Conservation (phyloP, 2,888 invertebrate genomes). For the Sphaeridia pumilis region DNA sequence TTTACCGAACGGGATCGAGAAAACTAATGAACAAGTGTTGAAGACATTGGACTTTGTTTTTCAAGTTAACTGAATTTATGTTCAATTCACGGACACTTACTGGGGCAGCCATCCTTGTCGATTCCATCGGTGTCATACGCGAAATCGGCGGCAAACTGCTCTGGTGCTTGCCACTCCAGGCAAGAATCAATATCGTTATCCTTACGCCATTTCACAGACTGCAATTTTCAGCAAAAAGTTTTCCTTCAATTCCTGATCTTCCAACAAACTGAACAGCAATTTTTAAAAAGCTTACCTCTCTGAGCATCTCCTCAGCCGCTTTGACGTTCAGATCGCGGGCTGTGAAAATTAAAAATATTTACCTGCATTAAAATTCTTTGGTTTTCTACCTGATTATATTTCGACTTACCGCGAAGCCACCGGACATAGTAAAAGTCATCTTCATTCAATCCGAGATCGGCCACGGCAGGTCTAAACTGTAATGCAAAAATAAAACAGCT, state of each 20-base stretch:
- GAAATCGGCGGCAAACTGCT: constrained; percentile 7
- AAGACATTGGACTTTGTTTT: background rate
- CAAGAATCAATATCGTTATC: constrained; percentile 8
- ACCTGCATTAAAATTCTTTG: background rate
- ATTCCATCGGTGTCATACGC: constrained; percentile 8
- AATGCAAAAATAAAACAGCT: background rate
- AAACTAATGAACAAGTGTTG: background rate
- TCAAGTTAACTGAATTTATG: too few relatives aligned
- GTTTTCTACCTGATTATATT: background rate
- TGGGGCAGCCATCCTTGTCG: constrained; percentile 11
- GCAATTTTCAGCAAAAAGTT: too few relatives aligned
- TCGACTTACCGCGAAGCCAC: constrained; percentile 22
- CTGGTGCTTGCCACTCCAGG: constrained; percentile 17
- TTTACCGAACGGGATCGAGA: constrained; percentile 17
- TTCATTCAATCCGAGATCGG: constrained; percentile 18
- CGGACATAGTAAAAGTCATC: constrained; percentile 21
- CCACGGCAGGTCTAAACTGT: constrained; percentile 6
- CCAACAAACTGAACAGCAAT: too few relatives aligned
- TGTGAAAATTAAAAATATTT: constrained; percentile 3
- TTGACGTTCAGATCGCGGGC: constrained; percentile 26
- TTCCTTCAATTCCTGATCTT: too few relatives aligned
- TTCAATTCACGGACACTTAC: too few relatives aligned
- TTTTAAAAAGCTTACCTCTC: constrained; percentile 25
- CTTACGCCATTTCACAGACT: constrained; percentile 12
- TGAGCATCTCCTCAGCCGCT: constrained; percentile 27